A percentile compares a stretch with the other conserved stretches of the same genome.
Conservation (phyloP, 2,888 invertebrate genomes). For the Agriopis leucophaearia region DNA sequence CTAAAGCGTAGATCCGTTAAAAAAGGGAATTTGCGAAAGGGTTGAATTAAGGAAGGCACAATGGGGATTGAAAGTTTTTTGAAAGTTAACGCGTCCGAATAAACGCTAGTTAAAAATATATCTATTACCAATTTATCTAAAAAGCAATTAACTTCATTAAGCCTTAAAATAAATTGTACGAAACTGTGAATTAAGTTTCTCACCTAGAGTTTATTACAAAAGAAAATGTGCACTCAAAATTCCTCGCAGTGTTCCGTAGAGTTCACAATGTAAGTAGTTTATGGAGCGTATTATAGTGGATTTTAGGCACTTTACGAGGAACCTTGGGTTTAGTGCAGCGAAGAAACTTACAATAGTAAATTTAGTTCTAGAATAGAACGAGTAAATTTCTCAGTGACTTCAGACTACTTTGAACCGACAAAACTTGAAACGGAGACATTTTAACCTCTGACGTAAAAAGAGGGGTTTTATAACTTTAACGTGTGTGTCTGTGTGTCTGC, state of each 20-base stretch:
- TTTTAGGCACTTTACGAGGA: constrained; percentile 11
- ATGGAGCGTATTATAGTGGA: constrained; percentile 24
- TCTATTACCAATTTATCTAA: constrained; percentile 2
- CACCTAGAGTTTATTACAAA: constrained; percentile 34
- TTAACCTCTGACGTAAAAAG: too few species aligned
- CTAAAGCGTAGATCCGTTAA: too few species aligned
- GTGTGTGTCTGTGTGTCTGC: too few species aligned
- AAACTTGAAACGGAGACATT: too few species aligned
- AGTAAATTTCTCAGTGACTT: too few species aligned
- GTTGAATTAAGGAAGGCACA: too few species aligned
- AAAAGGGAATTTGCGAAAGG: too few species aligned
- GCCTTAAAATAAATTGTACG: constrained; percentile 9
- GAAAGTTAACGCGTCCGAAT: too few species aligned
- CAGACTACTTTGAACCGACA: too few species aligned
- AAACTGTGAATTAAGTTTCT: constrained; percentile 28
- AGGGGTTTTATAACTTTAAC: too few species aligned
- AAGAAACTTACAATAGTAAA: neutral
- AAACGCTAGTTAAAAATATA: neutral
- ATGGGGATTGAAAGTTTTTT: too few species aligned
- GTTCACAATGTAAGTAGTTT: constrained; percentile 28
- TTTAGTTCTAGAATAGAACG: neutral
- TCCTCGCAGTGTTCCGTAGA: constrained; percentile 27
- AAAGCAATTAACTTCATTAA: constrained; percentile 13
- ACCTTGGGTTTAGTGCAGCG: neutral
- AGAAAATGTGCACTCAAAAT: constrained; percentile 40